phyloP scores from a whole-genome alignment of 2,888 invertebrate genomes.

The Steinernema scapterisci region DNA sequence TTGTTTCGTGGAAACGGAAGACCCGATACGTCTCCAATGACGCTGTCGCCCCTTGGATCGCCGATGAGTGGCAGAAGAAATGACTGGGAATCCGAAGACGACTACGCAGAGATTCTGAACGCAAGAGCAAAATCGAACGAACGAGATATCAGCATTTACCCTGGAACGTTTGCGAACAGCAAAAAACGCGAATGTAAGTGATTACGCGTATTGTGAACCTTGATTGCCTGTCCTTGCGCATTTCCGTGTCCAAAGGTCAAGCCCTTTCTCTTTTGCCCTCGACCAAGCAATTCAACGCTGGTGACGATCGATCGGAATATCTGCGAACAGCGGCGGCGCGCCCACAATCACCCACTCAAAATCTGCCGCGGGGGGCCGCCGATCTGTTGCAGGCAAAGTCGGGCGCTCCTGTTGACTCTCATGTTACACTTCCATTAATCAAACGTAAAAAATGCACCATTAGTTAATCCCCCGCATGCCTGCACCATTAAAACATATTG shows the following conservation, averaged over 20 bases:
- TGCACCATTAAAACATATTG: background rate
- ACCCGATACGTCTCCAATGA: constrained; percentile 26
- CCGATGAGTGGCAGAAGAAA: constrained; percentile 19
- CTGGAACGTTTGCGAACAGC: constrained; percentile 48
- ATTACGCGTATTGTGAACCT: background rate
- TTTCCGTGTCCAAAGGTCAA: background rate
- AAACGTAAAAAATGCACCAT: background rate
- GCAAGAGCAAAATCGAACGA: constrained; percentile 40
- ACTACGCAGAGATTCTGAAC: constrained; percentile 44
- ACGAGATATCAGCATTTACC: constrained; percentile 39
- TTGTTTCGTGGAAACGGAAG: constrained; percentile 35
- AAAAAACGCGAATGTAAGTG: constrained; percentile 58
- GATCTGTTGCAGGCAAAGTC: background rate
- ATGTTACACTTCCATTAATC: constrained; percentile 23
- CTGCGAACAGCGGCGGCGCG: background rate
- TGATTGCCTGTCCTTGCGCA: background rate
- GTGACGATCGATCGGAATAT: background rate
- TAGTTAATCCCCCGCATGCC: background rate
- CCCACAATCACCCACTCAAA: constrained; percentile 17
- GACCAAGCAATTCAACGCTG: background rate
- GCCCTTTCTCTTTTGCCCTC: background rate
- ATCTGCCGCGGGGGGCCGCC: background rate
- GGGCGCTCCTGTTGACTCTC: background rate
- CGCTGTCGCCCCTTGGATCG: constrained; percentile 15
- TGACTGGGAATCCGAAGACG: constrained; percentile 40